Base-by-base conservation (phyloP, 1,140 invertebrate genomes). In the Aplysia californica region DNA sequence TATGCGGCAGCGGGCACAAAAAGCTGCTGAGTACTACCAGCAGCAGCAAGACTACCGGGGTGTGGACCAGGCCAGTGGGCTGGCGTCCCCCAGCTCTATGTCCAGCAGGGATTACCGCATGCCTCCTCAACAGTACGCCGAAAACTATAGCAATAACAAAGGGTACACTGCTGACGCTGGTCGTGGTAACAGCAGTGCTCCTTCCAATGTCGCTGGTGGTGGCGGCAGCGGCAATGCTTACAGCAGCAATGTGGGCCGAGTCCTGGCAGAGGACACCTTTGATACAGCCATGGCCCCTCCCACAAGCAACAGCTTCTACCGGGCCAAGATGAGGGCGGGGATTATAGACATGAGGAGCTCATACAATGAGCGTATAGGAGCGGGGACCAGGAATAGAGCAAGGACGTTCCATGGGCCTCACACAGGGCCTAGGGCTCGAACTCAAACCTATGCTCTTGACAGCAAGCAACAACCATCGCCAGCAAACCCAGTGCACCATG, bases 1-100 rank as follows among this genome's bases (percentile, higher is more conserved):
- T 38, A 78, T 85, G 35, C 80, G 84, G 56, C 82, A 83, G 68
- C 75, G 85, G 39, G 85, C 86, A 21, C 79, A 81, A 64, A 83
- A 85, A 61, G 86, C 86, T 21, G 86, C 83, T 35, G 85, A 87
- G 39, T 86, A 83, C 68, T 87, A 87, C 75, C 84, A 85, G 44
- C 81, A 81, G 33, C 80, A 83, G 31, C 71, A 84, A 39, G 77
- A 75, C 29, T 76, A 64, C 39, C 21, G 56, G 31, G 36, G 33
- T 33, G 20, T 33, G 44, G 44, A 64, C 55, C 39, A 61, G 35
- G 20, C 15, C 18, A 29, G 36, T 23, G 35, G 31, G 5, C 26
- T 39, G 35, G 23, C 50, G 35, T 26, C 31, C 36, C 6, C 35
- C 33, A 21, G 10, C 38, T 1, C 15, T 35, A 29, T 64, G 4